Evolutionary conservation across 2,113 vertebrate species (phyloP).

Genomic region (Oncorhynchus clarkii): DNA sequence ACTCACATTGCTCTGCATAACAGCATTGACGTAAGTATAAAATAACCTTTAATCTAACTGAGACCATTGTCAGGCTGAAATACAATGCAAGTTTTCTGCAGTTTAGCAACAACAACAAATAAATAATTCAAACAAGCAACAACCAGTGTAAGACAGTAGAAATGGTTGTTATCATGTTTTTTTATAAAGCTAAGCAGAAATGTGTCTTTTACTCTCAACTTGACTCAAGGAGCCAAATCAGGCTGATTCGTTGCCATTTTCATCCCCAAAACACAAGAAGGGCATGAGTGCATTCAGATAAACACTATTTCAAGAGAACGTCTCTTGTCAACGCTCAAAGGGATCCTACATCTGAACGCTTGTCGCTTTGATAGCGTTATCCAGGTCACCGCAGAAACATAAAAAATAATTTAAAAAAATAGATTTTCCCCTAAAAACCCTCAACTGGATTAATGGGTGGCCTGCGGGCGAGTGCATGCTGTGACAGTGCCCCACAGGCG

Average conservation of each 20-base stretch:
- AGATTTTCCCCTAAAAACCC: slow-evolving; percentile 36
- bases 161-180: too few species aligned
- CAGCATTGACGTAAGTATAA: too few species aligned
- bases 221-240: too few species aligned
- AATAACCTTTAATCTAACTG: too few species aligned
- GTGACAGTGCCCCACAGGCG: slow-evolving; percentile 33
- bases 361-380: slow-evolving; percentile 37
- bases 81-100: too few species aligned
- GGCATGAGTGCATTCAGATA: not conserved
- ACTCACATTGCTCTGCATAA: too few species aligned
- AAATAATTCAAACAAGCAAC: too few species aligned
- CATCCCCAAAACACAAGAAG: slow-evolving; percentile 15
- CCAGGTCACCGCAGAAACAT: slow-evolving; percentile 18
- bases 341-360: not conserved
- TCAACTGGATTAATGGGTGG: slow-evolving; percentile 58
- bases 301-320: not conserved
- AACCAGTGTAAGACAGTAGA: too few species aligned
- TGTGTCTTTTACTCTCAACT: too few species aligned
- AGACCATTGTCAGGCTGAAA: too few species aligned
- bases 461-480: not conserved
- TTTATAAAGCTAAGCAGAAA: too few species aligned
- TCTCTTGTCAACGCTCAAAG: slow-evolving; percentile 31
- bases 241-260: not conserved
- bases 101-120: too few species aligned
- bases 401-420: slow-evolving; percentile 25